Evolutionary conservation across 2,888 invertebrate species (phyloP).

Genomic region (Tinea trinotella): DNA sequence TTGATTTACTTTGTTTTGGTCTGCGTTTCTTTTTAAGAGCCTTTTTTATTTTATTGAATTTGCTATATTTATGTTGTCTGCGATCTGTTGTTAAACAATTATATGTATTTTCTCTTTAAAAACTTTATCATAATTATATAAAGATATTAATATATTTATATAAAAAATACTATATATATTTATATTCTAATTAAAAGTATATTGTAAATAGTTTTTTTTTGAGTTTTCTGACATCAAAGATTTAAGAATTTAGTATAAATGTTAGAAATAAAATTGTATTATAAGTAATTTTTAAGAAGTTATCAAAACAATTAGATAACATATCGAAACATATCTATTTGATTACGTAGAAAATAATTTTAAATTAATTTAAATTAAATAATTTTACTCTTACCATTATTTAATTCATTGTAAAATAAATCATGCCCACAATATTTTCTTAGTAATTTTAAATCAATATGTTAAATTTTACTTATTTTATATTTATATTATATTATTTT

Average conservation of each 20-base stretch:
- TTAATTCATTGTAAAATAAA: constrained; percentile 7
- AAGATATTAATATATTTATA: background rate
- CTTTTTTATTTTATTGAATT: too few species aligned
- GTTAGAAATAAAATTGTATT: background rate
- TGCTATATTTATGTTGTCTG: too few species aligned
- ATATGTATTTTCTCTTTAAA: too few species aligned
- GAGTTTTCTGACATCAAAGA: background rate
- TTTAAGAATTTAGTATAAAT: background rate
- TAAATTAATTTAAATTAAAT: background rate
- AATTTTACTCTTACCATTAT: background rate
- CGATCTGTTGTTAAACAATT: too few species aligned
- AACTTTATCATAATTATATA: background rate
- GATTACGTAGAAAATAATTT: background rate
- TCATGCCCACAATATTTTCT: background rate
- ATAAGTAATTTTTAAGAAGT: constrained; percentile 7
- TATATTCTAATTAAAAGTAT: background rate
- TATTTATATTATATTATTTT: too few species aligned
- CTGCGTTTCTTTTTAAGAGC: too few species aligned
- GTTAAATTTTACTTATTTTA: background rate
- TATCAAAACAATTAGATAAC: constrained; percentile 9
- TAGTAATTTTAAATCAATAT: background rate
- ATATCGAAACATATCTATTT: constrained; percentile 17
- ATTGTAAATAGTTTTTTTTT: background rate
- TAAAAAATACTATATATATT: background rate
- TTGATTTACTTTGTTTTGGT: too few species aligned